These are phyloP conservation scores for Leptinotarsa juncta DNA, from an alignment of 2,888 invertebrate genomes.

Conservation along the genomic window DNA sequence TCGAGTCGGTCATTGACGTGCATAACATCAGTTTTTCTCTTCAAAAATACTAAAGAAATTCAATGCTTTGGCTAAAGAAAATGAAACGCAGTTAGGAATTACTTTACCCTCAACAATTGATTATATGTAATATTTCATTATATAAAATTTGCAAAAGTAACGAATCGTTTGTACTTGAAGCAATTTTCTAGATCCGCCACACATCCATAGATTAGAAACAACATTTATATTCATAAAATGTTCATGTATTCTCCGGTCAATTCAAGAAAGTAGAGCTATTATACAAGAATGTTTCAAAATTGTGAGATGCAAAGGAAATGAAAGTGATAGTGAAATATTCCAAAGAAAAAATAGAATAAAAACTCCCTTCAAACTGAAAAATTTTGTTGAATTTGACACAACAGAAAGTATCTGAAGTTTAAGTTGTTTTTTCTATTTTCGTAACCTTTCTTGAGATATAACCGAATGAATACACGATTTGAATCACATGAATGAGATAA, in stretches of 20 bases:
- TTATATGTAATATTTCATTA: slow-evolving; percentile 65
- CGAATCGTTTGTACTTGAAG: slow-evolving; percentile 79
- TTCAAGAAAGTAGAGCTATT: too few relatives aligned
- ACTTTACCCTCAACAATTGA: slow-evolving; percentile 64
- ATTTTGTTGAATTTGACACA: background rate
- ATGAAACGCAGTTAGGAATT: slow-evolving; percentile 60
- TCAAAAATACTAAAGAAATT: slow-evolving; percentile 41
- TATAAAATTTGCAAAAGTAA: slow-evolving; percentile 81
- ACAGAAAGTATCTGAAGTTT: background rate
- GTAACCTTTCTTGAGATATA: background rate
- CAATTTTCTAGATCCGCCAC: slow-evolving; percentile 69
- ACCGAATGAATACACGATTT: background rate
- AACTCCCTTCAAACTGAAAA: too few relatives aligned
- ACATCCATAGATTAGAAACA: slow-evolving; percentile 51
- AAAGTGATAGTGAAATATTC: background rate
- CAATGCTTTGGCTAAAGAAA: slow-evolving; percentile 54
- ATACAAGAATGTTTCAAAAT: too few relatives aligned
- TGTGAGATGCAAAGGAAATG: too few relatives aligned
- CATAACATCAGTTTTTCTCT: slow-evolving; percentile 25
- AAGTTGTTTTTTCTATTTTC: background rate
- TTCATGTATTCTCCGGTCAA: background rate
- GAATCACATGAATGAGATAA: background rate
- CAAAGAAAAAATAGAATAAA: too few relatives aligned
- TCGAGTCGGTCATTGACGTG: slow-evolving; percentile 60
- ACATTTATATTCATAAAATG: slow-evolving; percentile 31